Conservation (phyloP, 2,888 invertebrate genomes). For the Papilio gigon region DNA sequence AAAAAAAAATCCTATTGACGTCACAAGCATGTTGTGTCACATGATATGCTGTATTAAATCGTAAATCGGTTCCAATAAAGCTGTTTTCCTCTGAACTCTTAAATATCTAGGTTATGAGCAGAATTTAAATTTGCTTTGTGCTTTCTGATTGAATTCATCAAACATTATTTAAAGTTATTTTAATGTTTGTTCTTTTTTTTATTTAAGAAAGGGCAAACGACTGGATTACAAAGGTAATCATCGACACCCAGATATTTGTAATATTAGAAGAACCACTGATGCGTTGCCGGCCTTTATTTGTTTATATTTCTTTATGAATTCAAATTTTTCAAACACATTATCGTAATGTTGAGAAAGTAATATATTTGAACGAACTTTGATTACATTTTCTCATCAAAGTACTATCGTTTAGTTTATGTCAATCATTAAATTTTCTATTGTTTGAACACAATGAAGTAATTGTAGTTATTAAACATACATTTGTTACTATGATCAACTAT, state of each 20-base stretch:
- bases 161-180: not conserved
- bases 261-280: too few species aligned
- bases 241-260: too few species aligned
- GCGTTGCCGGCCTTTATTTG: too few species aligned
- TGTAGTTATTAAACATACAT: not conserved
- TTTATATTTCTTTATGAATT: too few species aligned
- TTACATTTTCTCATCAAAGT: not conserved
- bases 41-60: too few species aligned
- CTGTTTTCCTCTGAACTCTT: not conserved
- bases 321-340: too few species aligned
- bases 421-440: not conserved
- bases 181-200: not conserved
- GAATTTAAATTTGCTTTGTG: not conserved
- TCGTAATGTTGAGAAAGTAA: not conserved
- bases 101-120: not conserved
- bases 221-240: too few species aligned
- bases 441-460: not conserved
- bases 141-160: not conserved
- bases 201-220: too few species aligned
- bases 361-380: not conserved
- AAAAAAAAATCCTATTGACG: too few species aligned
- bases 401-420: not conserved
- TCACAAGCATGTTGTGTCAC: too few species aligned
- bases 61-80: too few species aligned
- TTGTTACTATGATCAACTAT: not conserved